Evolutionary conservation across 2,888 invertebrate species (phyloP), one percentile per base, ranked within the genome.

Genomic region (Caenorhabditis wallacei): DNA sequence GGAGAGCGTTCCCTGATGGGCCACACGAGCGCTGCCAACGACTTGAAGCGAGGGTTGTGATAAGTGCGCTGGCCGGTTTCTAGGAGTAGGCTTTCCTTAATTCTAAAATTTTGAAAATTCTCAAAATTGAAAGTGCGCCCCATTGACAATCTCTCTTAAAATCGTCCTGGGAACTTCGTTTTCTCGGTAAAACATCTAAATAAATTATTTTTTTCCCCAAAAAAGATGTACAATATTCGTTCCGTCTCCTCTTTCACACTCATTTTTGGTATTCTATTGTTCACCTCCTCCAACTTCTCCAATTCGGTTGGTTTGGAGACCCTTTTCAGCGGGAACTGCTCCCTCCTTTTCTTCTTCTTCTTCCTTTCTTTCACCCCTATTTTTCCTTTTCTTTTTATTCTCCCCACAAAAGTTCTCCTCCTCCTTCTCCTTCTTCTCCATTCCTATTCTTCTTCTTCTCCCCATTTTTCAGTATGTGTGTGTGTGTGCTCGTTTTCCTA

Each of bases 181-280:
- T n/a, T n/a, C n/a, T n/a, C n/a, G n/a, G n/a, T n/a, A n/a, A n/a
- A n/a, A n/a, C n/a, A n/a, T n/a, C n/a, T n/a, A n/a, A n/a, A n/a
- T n/a, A n/a, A n/a, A n/a, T n/a, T n/a, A n/a, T n/a, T n/a, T n/a
- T n/a, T n/a, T n/a, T n/a, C n/a, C n/a, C n/a, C n/a, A n/a, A n/a
- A n/a, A n/a, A n/a, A n/a, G n/a, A n/a, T n/a, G n/a, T n/a, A n/a
- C n/a, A n/a, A n/a, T 53, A 53, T 53, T 53, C 53, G 53, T 22
- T 53, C n/a, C 57, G 11, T 57, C 68, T 56, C 56, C 69, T 56
- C 26, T 69, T 69, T 70, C 70, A 48, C 70, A 46, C 70, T 59
- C 70, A 59, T 70, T 70, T 70, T 70, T 72, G 72, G 63, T 53
- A 63, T 61, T 71, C 71, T 71, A 40, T 71, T 71, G 71, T 71